Evolutionary conservation across 1,140 invertebrate genomes (phyloP).

Genomic region (Musca vetustissima): DNA sequence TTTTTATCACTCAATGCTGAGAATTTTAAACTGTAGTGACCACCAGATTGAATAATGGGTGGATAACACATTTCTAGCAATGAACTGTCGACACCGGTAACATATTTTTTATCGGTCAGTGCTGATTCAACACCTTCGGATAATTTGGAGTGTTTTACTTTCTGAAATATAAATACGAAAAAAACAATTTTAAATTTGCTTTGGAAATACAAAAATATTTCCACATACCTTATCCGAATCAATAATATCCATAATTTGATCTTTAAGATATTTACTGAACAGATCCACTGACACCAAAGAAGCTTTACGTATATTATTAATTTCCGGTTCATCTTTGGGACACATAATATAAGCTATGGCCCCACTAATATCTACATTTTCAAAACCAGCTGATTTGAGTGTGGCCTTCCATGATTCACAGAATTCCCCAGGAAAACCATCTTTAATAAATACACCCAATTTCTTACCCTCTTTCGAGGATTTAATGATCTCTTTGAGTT

Average conservation of each 20-base stretch:
- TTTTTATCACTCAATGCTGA: slow-evolving; percentile 94
- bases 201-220: not conserved
- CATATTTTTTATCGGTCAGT: slow-evolving; percentile 91
- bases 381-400: slow-evolving; percentile 76
- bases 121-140: slow-evolving; percentile 93
- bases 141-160: slow-evolving; percentile 92
- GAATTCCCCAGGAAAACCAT: slow-evolving; percentile 91
- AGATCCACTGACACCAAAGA: slow-evolving; percentile 91
- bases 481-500: slow-evolving; percentile 83
- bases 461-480: slow-evolving; percentile 87
- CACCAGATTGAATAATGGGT: slow-evolving; percentile 97
- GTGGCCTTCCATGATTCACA: slow-evolving; percentile 86
- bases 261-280: slow-evolving; percentile 94
- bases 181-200: not conserved
- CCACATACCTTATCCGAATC: slow-evolving; percentile 86
- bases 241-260: slow-evolving; percentile 98
- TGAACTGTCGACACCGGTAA: slow-evolving; percentile 81
- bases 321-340: slow-evolving; percentile 92
- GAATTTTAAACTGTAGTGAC: slow-evolving; percentile 96
- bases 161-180: slow-evolving; percentile 65
- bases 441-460: slow-evolving; percentile 92
- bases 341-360: slow-evolving; percentile 86
- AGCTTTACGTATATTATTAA: slow-evolving; percentile 92
- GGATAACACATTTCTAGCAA: slow-evolving; percentile 97
- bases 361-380: slow-evolving; percentile 85